Evolutionary conservation across 2,888 invertebrate species (phyloP), one percentile per base, ranked within the genome.

Genomic region (Syrista parreyssii): DNA sequence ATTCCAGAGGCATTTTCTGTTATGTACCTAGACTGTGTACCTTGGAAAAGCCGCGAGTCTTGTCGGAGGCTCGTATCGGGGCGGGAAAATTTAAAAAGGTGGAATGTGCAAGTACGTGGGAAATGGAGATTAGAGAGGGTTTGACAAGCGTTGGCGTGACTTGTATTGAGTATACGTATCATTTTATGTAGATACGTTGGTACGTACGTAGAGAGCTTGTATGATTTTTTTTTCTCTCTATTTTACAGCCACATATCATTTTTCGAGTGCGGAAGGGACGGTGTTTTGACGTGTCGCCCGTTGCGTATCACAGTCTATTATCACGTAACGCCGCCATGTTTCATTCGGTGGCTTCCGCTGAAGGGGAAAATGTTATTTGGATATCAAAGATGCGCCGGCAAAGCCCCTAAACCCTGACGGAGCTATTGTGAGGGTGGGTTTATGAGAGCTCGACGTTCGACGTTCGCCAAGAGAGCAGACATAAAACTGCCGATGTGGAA

Each of bases 291-390:
- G 71, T 33, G 71, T 68, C 74, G 34, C 69, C 36, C 35, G 55
- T 55, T 55, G 71, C 71, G 75, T 69, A 75, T 78, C 78, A 73
- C 75, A 68, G 78, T 78, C 78, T 78, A 78, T 78, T 78, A 78
- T 78, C 78, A 75, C 78, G 73, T 75, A 75, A 78, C 78, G 78
- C 75, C 33, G 78, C 78, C 78, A 78, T 78, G 78, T 78, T 75
- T 78, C 78, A 78, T 78, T 78, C 78, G 78, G 71, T 68, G 75
- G 78, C 78, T 78, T 78, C 75, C 78, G 75, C 69, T 36, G 78
- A 84, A 83, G 84, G 84, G 86, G 83, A 83, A 85, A 87, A 85
- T 82, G 84, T 85, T 85, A 87, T 87, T 86, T 85, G 84, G 84
- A 82, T 86, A 84, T 85, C 83, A 87, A 87, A 85, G 87, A 87